Conservation (phyloP, 1,140 invertebrate genomes). For the Tenebrio molitor region DNA sequence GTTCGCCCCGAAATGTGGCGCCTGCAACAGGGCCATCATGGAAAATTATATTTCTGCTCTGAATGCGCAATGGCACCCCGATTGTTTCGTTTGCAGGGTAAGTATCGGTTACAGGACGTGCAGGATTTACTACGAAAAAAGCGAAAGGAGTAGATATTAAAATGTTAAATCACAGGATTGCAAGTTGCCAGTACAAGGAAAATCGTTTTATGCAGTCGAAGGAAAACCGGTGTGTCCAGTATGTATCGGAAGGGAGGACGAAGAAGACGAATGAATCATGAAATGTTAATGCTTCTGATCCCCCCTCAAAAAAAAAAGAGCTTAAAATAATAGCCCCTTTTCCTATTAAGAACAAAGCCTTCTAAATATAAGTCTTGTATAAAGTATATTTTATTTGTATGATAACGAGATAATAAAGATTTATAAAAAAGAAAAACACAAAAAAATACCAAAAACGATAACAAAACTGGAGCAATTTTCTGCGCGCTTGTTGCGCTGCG, state of each 20-base stretch:
- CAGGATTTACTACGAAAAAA: conserved; percentile 1
- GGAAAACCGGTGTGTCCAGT: conserved; percentile 91
- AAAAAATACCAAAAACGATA: conserved; percentile 24
- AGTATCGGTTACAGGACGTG: conserved; percentile 66
- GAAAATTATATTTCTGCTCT: conserved; percentile 99
- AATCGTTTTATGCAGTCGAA: conserved; percentile 96
- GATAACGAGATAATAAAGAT: conserved; percentile 35
- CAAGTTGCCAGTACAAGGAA: conserved; percentile 90
- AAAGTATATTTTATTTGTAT: conserved; percentile 39
- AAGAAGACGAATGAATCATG: conserved; percentile 74
- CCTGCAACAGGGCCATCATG: conserved; percentile 96
- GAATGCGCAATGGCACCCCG: conserved; percentile 98
- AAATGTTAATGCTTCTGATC: conserved; percentile 37
- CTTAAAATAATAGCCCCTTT: conserved; percentile 4
- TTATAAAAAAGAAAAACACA: conserved; percentile 33
- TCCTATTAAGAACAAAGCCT: conserved; percentile 13
- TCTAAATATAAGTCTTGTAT: conserved; percentile 34
- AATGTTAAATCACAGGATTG: conserved; percentile 81
- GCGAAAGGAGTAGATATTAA: conserved; percentile 12
- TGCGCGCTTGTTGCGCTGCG: conserved; percentile 21
- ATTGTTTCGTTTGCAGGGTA: conserved; percentile 99
- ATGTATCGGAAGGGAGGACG: conserved; percentile 91
- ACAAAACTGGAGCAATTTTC: conserved; percentile 21
- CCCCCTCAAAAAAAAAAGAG: neutral
- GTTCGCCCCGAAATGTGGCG: conserved; percentile 99